Evolutionary conservation across 2,888 invertebrate species (phyloP), one percentile per base, ranked within the genome.

Genomic region (Diplolepis rosae): DNA sequence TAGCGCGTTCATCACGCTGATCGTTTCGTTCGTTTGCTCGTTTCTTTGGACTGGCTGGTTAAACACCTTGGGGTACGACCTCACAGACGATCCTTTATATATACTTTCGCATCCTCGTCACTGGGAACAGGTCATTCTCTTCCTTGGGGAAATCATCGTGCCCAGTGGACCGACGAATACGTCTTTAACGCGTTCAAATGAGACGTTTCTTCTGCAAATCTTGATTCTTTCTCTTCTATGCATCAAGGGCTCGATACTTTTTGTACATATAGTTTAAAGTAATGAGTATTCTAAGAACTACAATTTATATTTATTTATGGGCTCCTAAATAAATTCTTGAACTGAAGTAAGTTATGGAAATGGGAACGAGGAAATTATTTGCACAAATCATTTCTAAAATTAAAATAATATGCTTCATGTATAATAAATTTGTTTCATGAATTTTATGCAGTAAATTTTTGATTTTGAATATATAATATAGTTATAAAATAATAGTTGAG

Each of bases 1-100:
- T 86, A 87, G 85, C 85, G 83, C 84, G 84, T 82, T 85, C 82
- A 80, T 79, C 78, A 74, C 70, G 76, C 73, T 75, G 75, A 71
- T 76, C 71, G 71, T 68, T 77, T 72, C 69, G 66, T 71, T 71
- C 71, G 69, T 70, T 72, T 75, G 28, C 68, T 48, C 52, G 50
- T 50, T 54, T 50, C 51, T 68, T 61, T 65, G 52, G 66, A 76
- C 77, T 73, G 76, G 79, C 72, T 75, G 66, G 74, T 75, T 74
- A 77, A 77, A 76, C 71, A 79, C 72, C 68, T 68, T 56, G 48
- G 32, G 61, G 30, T 66, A 71, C 54, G 52, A 61, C 32, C 66
- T 45, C 66, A 70, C 35, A 48, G 45, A 32, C 28, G 70, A 70
- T 66, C 66, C 22, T 66, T 54, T 56, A 66, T 39, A 48, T 48